These are phyloP conservation scores for Chrysolophus pictus DNA, from an alignment of 2,797 vertebrate species.

Conservation along the genomic window DNA sequence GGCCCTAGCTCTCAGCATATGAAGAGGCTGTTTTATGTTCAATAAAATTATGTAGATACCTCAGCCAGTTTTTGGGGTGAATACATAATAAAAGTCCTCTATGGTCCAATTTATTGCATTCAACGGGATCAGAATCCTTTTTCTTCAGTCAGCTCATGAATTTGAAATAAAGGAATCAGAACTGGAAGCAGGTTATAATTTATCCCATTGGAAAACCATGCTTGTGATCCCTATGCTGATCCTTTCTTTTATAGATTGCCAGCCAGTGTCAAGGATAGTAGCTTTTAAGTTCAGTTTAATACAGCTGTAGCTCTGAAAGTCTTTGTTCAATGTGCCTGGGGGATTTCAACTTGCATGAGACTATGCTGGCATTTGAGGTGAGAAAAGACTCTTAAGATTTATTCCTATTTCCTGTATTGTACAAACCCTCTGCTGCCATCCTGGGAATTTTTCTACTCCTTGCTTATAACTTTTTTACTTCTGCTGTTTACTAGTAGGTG, in stretches of 20 bases:
- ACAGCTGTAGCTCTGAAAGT: neutral
- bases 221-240: neutral
- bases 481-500: neutral
- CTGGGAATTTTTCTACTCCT: neutral
- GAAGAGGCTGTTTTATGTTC: neutral
- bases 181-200: neutral
- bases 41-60: neutral
- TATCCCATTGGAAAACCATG: neutral
- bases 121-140: neutral
- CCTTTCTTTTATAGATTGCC: neutral
- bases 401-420: neutral
- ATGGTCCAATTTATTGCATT: neutral
- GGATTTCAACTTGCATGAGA: neutral
- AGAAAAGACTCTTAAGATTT: neutral
- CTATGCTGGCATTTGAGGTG: neutral
- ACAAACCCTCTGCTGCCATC: neutral
- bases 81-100: neutral
- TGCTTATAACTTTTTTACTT: neutral
- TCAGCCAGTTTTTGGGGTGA: neutral
- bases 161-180: neutral
- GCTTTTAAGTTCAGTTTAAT: slow-evolving; percentile 18
- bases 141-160: neutral
- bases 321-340: neutral
- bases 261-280: neutral
- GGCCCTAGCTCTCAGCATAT: neutral